Percentiles rank a stretch among this genome's conserved stretches.
Conservation (phyloP, 2,797 vertebrate genomes). For the Coranthus polyacanthus region DNA sequence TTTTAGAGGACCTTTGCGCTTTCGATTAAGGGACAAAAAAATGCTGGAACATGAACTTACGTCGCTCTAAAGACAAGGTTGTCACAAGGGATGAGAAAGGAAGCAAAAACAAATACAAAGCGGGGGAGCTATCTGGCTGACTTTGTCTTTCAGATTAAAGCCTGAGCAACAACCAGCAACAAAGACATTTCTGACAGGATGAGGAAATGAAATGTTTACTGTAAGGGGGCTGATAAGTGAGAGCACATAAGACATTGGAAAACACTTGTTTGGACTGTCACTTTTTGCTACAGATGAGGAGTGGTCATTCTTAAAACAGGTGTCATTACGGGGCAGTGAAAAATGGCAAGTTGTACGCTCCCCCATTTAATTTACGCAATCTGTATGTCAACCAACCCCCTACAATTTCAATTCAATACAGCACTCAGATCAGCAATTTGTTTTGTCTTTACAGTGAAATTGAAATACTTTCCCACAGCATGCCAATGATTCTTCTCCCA, state of each 20-base stretch:
- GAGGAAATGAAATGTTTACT: constrained; percentile 89
- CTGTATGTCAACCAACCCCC: constrained; percentile 50
- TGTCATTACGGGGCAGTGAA: constrained; percentile 65
- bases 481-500: constrained; percentile 40
- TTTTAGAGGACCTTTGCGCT: constrained; percentile 66
- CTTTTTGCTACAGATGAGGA: constrained; percentile 57
- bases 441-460: constrained; percentile 60
- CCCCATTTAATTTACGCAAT: constrained; percentile 62
- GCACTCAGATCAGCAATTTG: constrained; percentile 52
- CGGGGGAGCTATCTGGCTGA: constrained; percentile 65
- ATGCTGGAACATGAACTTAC: constrained; percentile 67
- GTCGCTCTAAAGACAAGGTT: constrained; percentile 68
- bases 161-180: constrained; percentile 76
- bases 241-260: constrained; percentile 66
- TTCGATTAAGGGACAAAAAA: constrained; percentile 58
- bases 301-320: constrained; percentile 68
- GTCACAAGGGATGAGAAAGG: constrained; percentile 70
- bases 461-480: constrained; percentile 44
- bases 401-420: constrained; percentile 57
- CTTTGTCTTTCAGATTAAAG: constrained; percentile 89
- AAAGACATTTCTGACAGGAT: constrained; percentile 82
- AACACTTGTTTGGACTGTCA: constrained; percentile 72
- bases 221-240: constrained; percentile 69
- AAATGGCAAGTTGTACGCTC: constrained; percentile 57
- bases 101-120: constrained; percentile 76